Evolutionary conservation across 2,888 invertebrate species (phyloP).

Genomic region (Monoplex corrugatus): DNA sequence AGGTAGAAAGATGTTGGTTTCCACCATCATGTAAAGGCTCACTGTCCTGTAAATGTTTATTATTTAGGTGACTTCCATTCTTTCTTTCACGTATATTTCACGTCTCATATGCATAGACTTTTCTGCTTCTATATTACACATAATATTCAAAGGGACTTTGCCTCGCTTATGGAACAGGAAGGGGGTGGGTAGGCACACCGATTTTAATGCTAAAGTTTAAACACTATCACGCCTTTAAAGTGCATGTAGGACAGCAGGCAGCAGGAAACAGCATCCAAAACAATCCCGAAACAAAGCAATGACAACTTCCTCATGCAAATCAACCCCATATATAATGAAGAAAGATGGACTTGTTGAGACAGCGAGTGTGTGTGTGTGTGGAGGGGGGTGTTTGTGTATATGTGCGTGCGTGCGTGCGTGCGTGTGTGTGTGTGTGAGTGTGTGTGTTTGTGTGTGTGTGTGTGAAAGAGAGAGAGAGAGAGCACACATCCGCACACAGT

Average conservation of each 20-base stretch:
- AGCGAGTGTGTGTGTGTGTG: neutral
- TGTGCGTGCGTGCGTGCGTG: neutral
- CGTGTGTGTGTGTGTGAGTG: neutral
- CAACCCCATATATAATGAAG: slow-evolving; percentile 10
- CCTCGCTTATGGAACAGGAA: too few relatives aligned
- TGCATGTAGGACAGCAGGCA: neutral
- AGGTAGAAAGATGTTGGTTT: too few relatives aligned
- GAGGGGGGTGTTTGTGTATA: neutral
- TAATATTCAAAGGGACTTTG: too few relatives aligned
- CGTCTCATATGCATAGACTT: too few relatives aligned
- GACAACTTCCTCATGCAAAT: slow-evolving; percentile 36
- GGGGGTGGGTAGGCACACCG: too few relatives aligned
- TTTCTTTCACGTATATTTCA: too few relatives aligned
- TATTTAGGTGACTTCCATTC: too few relatives aligned
- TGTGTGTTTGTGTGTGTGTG: neutral
- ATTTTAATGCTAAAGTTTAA: neutral
- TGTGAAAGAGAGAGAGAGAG: neutral
- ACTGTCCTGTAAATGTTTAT: too few relatives aligned
- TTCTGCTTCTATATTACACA: too few relatives aligned
- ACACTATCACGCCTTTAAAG: neutral
- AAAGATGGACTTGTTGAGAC: neutral
- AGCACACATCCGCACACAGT: too few relatives aligned
- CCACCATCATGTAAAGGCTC: too few relatives aligned
- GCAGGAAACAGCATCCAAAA: slow-evolving; percentile 29
- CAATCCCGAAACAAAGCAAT: neutral